These are phyloP conservation scores for Caenorhabditis brenneri DNA, from an alignment of 1,140 invertebrate genomes.

Conservation along the genomic window DNA sequence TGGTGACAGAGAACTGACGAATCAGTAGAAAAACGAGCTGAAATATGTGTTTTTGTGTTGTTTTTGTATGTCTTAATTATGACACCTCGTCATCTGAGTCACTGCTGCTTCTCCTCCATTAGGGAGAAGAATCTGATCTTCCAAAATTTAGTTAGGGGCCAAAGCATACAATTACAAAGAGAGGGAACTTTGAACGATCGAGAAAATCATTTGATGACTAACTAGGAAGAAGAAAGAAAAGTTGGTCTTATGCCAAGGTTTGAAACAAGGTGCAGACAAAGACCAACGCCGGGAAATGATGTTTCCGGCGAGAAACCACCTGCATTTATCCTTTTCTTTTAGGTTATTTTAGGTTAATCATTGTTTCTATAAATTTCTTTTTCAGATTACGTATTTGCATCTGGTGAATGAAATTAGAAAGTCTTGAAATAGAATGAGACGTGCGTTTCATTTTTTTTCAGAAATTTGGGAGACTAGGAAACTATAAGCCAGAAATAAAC, in stretches of 20 bases:
- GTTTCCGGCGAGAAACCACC: slow-evolving; percentile 7
- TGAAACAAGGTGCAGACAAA: background rate
- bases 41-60: too few relatives aligned
- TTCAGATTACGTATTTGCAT: background rate
- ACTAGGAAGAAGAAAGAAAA: too few relatives aligned
- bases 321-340: background rate
- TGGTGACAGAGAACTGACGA: too few relatives aligned
- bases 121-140: too few relatives aligned
- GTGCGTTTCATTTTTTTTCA: background rate
- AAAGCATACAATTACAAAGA: too few relatives aligned
- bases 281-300: background rate
- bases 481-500: background rate
- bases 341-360: background rate
- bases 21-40: background rate
- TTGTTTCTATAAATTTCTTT: background rate
- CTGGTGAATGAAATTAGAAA: background rate
- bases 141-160: too few relatives aligned
- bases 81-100: too few relatives aligned
- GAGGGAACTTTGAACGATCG: too few relatives aligned
- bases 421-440: background rate
- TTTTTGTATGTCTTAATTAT: too few relatives aligned
- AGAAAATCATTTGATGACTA: too few relatives aligned
- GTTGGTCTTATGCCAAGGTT: background rate
- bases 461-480: too few relatives aligned
- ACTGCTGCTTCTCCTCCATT: too few relatives aligned